Evolutionary conservation across 2,888 invertebrate genomes (phyloP).

Genomic region (Aethes cnicana): DNA sequence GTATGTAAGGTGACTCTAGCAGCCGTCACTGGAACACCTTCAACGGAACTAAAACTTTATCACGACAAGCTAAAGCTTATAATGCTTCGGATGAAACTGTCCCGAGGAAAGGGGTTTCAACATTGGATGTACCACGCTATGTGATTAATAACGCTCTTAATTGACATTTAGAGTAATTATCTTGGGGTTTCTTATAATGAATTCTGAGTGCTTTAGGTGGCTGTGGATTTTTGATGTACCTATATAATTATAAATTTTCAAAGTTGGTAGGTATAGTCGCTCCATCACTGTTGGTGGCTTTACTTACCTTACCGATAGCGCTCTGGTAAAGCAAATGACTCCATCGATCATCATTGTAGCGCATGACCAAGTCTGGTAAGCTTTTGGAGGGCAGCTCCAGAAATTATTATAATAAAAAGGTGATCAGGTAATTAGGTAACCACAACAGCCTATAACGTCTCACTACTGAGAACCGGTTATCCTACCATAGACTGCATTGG

Average conservation of each 20-base stretch:
- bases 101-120: slow-evolving; percentile 23
- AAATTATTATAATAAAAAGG: no score
- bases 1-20: slow-evolving; percentile 28
- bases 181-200: slow-evolving; percentile 27
- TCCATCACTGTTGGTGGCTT: background rate
- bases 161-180: slow-evolving; percentile 31
- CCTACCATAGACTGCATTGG: no score
- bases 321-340: no score
- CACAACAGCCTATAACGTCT: no score
- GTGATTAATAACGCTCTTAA: slow-evolving; percentile 30
- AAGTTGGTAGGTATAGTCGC: background rate
- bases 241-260: background rate
- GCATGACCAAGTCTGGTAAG: no score
- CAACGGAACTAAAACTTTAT: background rate
- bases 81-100: slow-evolving; percentile 1
- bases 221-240: slow-evolving; percentile 1
- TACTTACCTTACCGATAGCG: no score
- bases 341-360: no score
- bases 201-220: slow-evolving; percentile 11
- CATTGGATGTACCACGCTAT: slow-evolving; percentile 20
- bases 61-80: background rate
- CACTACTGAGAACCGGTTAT: no score
- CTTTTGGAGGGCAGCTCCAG: no score
- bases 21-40: background rate
- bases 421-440: no score